Base-by-base conservation (phyloP, 2,113 vertebrate species). In the Anguilla japonica region DNA sequence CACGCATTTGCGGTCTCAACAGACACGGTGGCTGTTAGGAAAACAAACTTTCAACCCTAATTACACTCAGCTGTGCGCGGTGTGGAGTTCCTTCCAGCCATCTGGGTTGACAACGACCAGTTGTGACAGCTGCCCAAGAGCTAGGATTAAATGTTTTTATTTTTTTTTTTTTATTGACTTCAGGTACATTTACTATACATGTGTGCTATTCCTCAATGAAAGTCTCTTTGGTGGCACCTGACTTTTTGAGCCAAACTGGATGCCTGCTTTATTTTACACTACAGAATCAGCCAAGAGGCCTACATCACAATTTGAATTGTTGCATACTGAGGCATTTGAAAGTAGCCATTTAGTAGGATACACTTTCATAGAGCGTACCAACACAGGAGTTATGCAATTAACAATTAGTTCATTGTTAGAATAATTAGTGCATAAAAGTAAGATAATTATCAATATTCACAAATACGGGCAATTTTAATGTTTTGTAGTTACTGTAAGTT, bases 121-220 rank as follows among this genome's bases (percentile, higher is more conserved):
- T 87, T 89, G 83, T 89, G 82, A 92, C 83, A 89, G 67, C 84
- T 85, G 89, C 34, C 88, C 88, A 88, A 91, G 90, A 89, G 88
- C 89, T 91, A 82, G 81, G 57, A 91, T 86, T 86, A 89, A 88
- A 87, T 87, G 75, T 57, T 88, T 85, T 81, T 85, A 60, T 75
- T 63, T 88, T 34, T 57, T 88, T 81, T 81, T 43, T 85, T 80
- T 75, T 80, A 46, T 60, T 53, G 84, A 39, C 26, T 79, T 81
- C 39, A 80, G 53, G 46, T 46, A 41, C 43, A 84, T 41, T n/a
- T 40, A 46, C 14, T 60, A 8, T 67, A 75, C 34, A 15, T 75
- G 71, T 29, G n/a, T 75, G 71, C 71, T 26, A 75, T 75, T 75
- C 71, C 34, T 29, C 26, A n/a, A 75, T 75, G 60, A 60, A 15